These are phyloP conservation scores for Pantherophis vulpinus DNA, from an alignment of 2,797 vertebrate genomes.

Conservation along the genomic window DNA sequence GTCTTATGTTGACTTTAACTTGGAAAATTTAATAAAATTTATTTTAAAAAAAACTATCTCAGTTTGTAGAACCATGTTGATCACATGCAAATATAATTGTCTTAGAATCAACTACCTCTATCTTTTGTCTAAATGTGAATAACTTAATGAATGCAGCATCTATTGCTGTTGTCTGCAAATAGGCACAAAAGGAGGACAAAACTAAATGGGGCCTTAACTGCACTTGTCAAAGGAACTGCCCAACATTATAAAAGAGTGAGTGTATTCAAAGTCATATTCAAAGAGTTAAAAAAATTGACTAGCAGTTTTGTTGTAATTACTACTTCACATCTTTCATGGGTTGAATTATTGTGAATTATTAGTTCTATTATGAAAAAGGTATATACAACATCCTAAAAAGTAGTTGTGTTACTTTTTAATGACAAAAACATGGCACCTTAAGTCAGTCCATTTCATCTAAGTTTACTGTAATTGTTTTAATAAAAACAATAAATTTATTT, in stretches of 20 bases:
- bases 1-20: too few relatives aligned
- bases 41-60: too few relatives aligned
- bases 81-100: neutral
- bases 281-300: neutral
- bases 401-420: neutral
- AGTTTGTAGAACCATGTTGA: neutral
- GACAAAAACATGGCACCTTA: neutral
- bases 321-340: neutral
- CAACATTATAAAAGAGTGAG: neutral
- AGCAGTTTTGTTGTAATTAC: neutral
- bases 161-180: neutral
- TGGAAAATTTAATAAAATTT: too few relatives aligned
- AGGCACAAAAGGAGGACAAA: conserved; percentile 3
- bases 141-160: neutral
- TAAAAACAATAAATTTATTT: neutral
- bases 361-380: neutral
- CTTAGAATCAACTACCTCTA: neutral
- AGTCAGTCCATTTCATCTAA: neutral
- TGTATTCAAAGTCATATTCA: neutral
- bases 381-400: neutral
- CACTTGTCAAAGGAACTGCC: conserved; percentile 2
- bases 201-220: conserved; percentile 4
- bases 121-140: neutral
- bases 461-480: neutral
- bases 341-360: neutral